Percentiles rank a stretch among this genome's conserved stretches.
These are phyloP conservation scores for Bacillus rossius DNA, from an alignment of 1,140 invertebrate species.

Conservation along the genomic window DNA sequence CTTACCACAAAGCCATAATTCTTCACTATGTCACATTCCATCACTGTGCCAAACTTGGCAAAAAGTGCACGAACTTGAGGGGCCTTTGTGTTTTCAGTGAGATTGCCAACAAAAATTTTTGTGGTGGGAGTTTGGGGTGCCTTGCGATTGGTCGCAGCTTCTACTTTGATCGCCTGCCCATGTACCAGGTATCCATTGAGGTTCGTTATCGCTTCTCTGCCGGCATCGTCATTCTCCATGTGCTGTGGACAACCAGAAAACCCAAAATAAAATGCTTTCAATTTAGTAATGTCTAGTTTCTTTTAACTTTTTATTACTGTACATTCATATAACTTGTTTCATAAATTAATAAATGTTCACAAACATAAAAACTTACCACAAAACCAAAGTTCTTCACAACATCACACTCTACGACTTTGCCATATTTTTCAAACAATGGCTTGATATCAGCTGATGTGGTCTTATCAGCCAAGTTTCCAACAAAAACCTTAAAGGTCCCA, in stretches of 20 bases:
- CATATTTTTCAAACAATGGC: constrained; percentile 90
- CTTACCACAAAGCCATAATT: constrained; percentile 82
- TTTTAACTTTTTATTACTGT: too few relatives aligned
- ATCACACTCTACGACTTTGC: constrained; percentile 93
- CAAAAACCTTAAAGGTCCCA: constrained; percentile 91
- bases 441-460: constrained; percentile 79
- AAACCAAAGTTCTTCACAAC: constrained; percentile 96
- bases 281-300: too few relatives aligned
- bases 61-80: constrained; percentile 81
- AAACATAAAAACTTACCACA: constrained; percentile 68
- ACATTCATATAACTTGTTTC: too few relatives aligned
- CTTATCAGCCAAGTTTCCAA: constrained; percentile 90
- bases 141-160: constrained; percentile 81
- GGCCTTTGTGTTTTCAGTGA: constrained; percentile 83
- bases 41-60: constrained; percentile 81
- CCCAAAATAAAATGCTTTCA: not conserved
- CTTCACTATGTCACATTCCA: constrained; percentile 85
- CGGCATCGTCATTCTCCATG: constrained; percentile 89
- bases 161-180: constrained; percentile 86
- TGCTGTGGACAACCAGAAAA: constrained; percentile 50
- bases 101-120: constrained; percentile 86
- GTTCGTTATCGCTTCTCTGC: constrained; percentile 86
- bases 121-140: constrained; percentile 78
- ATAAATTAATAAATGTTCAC: too few relatives aligned
- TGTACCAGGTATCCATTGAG: constrained; percentile 84